Conservation (phyloP, 2,888 invertebrate genomes). For the Siphonodentalium dalli region DNA sequence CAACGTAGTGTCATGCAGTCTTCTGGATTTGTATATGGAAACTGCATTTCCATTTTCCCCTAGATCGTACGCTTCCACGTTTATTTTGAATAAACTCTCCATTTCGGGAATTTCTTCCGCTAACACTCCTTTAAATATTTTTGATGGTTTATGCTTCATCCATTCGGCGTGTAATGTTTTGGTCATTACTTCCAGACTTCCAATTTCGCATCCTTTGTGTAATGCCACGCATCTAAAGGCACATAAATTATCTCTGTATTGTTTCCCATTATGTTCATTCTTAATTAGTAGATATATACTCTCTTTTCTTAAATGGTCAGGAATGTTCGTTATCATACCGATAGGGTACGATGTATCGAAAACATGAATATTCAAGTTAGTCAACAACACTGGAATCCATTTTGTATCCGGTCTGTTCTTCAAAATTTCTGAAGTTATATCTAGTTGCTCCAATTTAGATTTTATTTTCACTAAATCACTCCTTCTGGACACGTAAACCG, state of each 20-base stretch:
- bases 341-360: too few relatives aligned
- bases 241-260: slow-evolving; percentile 17
- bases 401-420: too few relatives aligned
- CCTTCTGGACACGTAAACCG: too few relatives aligned
- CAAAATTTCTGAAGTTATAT: too few relatives aligned
- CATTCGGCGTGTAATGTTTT: neutral
- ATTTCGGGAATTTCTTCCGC: slow-evolving; percentile 6
- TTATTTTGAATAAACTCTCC: slow-evolving; percentile 15
- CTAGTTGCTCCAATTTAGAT: too few relatives aligned
- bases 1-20: slow-evolving; percentile 11
- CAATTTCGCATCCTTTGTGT: neutral
- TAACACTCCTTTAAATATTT: neutral
- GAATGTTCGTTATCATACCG: too few relatives aligned
- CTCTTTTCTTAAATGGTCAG: too few relatives aligned
- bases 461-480: too few relatives aligned
- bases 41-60: slow-evolving; percentile 8
- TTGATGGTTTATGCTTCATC: neutral
- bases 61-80: slow-evolving; percentile 17
- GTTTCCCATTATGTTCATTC: neutral
- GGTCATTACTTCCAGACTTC: neutral
- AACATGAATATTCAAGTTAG: too few relatives aligned
- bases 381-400: too few relatives aligned
- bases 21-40: slow-evolving; percentile 12
- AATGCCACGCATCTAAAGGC: slow-evolving; percentile 16
- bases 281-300: slow-evolving; percentile 9